A percentile compares a stretch with the other conserved stretches of the same genome.
phyloP scores from a whole-genome alignment of 2,888 invertebrate species.

The Microctonus hyperodae region DNA sequence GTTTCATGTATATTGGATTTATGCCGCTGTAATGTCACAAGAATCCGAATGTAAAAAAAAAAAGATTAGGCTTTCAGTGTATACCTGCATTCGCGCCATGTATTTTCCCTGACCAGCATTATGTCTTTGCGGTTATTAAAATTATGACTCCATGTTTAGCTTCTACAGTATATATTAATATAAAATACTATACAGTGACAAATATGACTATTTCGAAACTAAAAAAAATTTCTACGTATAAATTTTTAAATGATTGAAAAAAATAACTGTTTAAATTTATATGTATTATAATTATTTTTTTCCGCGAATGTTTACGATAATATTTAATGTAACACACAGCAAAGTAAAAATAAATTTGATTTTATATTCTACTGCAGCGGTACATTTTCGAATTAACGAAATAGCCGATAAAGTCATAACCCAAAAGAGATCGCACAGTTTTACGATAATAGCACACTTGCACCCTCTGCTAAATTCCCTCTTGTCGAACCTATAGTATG shows the following conservation, averaged over 20 bases:
- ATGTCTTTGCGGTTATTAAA: not conserved
- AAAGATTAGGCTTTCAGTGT: not conserved
- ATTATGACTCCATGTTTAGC: not conserved
- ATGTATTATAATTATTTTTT: too few species aligned
- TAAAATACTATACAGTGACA: not conserved
- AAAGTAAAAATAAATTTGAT: not conserved
- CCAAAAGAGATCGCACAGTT: constrained; percentile 37
- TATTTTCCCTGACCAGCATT: not conserved
- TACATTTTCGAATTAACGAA: not conserved
- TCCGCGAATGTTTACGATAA: not conserved
- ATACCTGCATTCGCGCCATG: not conserved
- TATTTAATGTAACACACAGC: not conserved
- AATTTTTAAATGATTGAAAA: too few species aligned
- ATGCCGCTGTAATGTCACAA: not conserved
- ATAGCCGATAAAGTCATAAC: constrained; percentile 33
- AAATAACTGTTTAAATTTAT: too few species aligned
- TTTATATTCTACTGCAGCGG: not conserved
- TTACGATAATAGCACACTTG: constrained; percentile 22
- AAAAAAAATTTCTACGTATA: too few species aligned
- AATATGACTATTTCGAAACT: not conserved
- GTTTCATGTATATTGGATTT: not conserved
- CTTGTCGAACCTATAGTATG: not conserved
- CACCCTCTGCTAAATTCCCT: not conserved
- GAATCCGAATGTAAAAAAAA: not conserved
- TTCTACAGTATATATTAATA: not conserved